Percentiles rank a stretch among this genome's conserved stretches.
Evolutionary conservation across 2,797 vertebrate genomes (phyloP).

Genomic region (Takifugu ocellatus): DNA sequence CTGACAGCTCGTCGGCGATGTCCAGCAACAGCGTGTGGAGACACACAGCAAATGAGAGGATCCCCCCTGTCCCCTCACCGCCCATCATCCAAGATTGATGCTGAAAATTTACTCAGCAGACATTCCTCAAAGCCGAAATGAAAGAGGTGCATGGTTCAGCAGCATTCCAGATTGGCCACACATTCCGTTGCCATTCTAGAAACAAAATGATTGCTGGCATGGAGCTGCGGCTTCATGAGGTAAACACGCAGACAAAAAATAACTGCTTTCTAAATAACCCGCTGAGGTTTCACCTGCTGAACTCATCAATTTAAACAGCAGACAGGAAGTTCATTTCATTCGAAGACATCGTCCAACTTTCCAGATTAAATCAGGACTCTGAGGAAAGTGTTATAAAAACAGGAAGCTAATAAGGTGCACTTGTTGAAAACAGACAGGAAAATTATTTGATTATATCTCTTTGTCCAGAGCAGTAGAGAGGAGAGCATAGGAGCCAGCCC

Average conservation of each 20-base stretch:
- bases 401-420: background rate
- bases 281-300: slow-evolving; percentile 21
- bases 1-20: slow-evolving; percentile 41
- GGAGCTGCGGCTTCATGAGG: slow-evolving; percentile 22
- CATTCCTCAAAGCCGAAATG: slow-evolving; percentile 58
- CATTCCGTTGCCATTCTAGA: slow-evolving; percentile 52
- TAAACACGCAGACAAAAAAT: slow-evolving; percentile 25
- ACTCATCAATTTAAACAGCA: background rate
- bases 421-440: background rate
- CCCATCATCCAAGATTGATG: slow-evolving; percentile 56
- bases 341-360: background rate
- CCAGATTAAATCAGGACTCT: background rate
- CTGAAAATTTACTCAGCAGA: slow-evolving; percentile 58
- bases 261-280: slow-evolving; percentile 15
- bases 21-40: slow-evolving; percentile 48
- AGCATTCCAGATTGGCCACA: slow-evolving; percentile 68
- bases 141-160: slow-evolving; percentile 61
- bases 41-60: slow-evolving; percentile 61
- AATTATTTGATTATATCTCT: background rate
- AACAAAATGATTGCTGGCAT: slow-evolving; percentile 36
- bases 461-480: background rate
- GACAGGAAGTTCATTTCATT: background rate
- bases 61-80: slow-evolving; percentile 30
- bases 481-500: too few relatives aligned
- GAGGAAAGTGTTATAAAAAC: slow-evolving; percentile 1